phyloP scores from a whole-genome alignment of 2,797 vertebrate species.

The Danio albolineatus region DNA sequence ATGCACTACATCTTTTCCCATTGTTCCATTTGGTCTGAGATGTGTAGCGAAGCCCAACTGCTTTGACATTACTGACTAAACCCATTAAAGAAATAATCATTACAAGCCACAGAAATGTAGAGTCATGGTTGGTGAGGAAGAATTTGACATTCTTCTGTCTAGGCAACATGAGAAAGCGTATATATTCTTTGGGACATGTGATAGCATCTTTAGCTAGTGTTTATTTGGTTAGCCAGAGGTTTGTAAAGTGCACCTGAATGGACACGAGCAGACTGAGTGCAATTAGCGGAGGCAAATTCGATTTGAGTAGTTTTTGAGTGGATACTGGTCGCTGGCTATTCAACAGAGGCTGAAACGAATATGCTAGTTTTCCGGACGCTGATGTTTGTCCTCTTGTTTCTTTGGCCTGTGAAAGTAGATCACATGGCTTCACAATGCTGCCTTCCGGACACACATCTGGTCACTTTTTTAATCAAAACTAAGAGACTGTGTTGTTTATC shows the following conservation, averaged over 20 bases:
- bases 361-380: conserved; percentile 39
- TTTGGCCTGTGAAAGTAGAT: conserved; percentile 11
- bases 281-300: conserved; percentile 63
- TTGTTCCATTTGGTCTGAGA: background rate
- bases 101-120: background rate
- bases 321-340: conserved; percentile 46
- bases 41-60: conserved; percentile 4
- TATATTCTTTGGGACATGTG: conserved; percentile 43
- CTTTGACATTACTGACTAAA: background rate
- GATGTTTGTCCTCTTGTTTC: conserved; percentile 30
- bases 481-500: conserved; percentile 16
- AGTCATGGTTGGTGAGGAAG: background rate
- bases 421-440: conserved; percentile 10
- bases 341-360: conserved; percentile 38
- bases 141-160: background rate
- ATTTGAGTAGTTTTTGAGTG: conserved; percentile 64
- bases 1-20: background rate
- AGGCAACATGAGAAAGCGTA: conserved; percentile 26
- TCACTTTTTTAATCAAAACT: background rate
- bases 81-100: background rate
- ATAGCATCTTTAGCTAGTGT: conserved; percentile 45
- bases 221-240: conserved; percentile 57
- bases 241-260: conserved; percentile 63
- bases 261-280: conserved; percentile 56
- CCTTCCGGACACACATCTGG: background rate